Conservation (phyloP, 1,140 invertebrate species). For the Drosophila navojoa region DNA sequence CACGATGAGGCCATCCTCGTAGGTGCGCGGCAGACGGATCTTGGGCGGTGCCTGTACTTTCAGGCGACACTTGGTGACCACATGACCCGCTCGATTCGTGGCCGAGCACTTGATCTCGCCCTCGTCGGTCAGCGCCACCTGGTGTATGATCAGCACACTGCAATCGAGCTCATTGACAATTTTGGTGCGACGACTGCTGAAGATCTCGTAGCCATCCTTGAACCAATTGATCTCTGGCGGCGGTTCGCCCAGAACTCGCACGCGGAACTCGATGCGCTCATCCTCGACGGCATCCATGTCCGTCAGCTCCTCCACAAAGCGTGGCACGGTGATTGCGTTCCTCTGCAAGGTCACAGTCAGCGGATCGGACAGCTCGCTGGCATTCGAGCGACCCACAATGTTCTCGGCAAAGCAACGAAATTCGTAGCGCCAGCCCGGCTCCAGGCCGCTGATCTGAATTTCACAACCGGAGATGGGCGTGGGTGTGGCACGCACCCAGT, state of each 20-base stretch:
- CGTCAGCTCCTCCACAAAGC: conserved; percentile 88
- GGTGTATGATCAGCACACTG: conserved; percentile 92
- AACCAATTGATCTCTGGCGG: conserved; percentile 96
- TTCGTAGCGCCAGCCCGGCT: conserved; percentile 94
- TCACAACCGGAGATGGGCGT: conserved; percentile 88
- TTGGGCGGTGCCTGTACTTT: conserved; percentile 92
- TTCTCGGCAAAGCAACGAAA: conserved; percentile 95
- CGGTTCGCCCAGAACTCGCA: conserved; percentile 92
- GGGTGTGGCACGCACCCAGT: conserved; percentile 91
- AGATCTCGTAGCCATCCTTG: conserved; percentile 94
- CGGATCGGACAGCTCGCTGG: conserved; percentile 90
- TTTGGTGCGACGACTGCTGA: conserved; percentile 91
- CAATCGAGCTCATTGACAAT: conserved; percentile 90
- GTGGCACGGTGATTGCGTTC: conserved; percentile 87
- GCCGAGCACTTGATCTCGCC: conserved; percentile 95
- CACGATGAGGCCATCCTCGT: conserved; percentile 94
- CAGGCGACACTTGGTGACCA: conserved; percentile 89
- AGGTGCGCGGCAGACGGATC: conserved; percentile 90
- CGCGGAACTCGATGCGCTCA: conserved; percentile 92
- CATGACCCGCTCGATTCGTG: conserved; percentile 91
- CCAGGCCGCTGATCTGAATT: conserved; percentile 90
- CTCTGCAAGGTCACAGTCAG: conserved; percentile 90
- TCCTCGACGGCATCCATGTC: conserved; percentile 90
- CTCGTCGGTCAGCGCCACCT: conserved; percentile 90
- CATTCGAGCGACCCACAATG: conserved; percentile 91